Evolutionary conservation across 2,797 vertebrate genomes (phyloP).

Genomic region (Acropternis orthonyx): DNA sequence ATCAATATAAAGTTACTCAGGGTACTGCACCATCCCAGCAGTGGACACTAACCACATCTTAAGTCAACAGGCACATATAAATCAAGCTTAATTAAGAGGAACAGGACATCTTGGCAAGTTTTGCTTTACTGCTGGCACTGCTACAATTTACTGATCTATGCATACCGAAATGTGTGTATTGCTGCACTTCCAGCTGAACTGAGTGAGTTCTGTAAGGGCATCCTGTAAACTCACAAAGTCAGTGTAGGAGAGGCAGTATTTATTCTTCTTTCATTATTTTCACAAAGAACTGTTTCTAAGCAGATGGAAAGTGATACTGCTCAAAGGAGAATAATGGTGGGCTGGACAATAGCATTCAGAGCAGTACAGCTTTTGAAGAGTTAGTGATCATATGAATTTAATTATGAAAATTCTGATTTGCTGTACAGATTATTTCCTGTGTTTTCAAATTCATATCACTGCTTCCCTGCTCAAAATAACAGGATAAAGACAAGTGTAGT

Average conservation of each 20-base stretch:
- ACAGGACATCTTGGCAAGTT: slow-evolving; percentile 34
- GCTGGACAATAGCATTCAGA: slow-evolving; percentile 6
- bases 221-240: background rate
- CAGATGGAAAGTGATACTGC: background rate
- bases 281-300: background rate
- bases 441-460: background rate
- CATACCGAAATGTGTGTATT: slow-evolving; percentile 23
- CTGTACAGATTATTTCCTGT: background rate
- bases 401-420: slow-evolving; percentile 11
- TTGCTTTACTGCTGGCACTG: slow-evolving; percentile 44
- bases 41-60: slow-evolving; percentile 49
- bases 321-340: slow-evolving; percentile 6
- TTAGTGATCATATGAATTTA: background rate
- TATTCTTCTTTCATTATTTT: background rate
- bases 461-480: slow-evolving; percentile 11
- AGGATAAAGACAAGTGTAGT: background rate
- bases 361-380: slow-evolving; percentile 25
- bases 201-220: background rate
- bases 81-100: slow-evolving; percentile 55
- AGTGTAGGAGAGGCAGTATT: background rate
- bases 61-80: slow-evolving; percentile 57
- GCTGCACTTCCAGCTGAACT: slow-evolving; percentile 1
- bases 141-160: slow-evolving; percentile 57
- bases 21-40: slow-evolving; percentile 47
- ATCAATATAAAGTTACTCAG: slow-evolving; percentile 66